phyloP scores from a whole-genome alignment of 2,797 vertebrate genomes.

The Echiichthys vipera region DNA sequence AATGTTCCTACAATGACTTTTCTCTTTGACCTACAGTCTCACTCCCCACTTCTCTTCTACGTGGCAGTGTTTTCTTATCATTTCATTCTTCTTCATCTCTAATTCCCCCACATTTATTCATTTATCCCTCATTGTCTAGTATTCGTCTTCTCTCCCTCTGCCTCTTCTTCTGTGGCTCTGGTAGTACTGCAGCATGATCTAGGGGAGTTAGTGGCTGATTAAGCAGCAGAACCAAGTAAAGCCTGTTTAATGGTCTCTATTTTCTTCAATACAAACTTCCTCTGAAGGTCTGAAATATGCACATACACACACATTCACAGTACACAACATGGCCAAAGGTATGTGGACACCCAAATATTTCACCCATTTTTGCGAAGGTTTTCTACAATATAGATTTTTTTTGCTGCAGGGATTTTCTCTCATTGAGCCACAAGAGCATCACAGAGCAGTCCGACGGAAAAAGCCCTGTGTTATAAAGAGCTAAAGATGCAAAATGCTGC shows the following conservation, averaged over 20 bases:
- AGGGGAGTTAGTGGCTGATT: conserved; percentile 57
- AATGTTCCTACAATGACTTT: neutral
- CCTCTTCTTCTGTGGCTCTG: conserved; percentile 19
- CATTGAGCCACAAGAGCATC: neutral
- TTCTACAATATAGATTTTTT: neutral
- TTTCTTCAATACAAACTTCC: conserved; percentile 25
- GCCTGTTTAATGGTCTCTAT: conserved; percentile 46
- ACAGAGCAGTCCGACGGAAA: neutral
- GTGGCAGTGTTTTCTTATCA: conserved; percentile 27
- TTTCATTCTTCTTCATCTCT: conserved; percentile 18
- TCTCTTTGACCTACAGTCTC: conserved; percentile 1
- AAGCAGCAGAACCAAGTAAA: conserved; percentile 41
- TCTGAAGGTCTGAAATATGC: neutral
- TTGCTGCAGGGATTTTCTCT: neutral
- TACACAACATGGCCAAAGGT: neutral
- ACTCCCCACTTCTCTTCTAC: neutral
- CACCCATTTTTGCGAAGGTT: neutral
- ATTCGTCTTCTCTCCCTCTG: conserved; percentile 1
- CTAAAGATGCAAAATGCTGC: no score
- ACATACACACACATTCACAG: neutral
- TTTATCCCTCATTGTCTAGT: conserved; percentile 37
- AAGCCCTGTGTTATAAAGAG: neutral
- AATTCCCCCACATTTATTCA: conserved; percentile 27
- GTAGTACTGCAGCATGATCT: conserved; percentile 37
- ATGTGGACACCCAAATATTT: neutral